A percentile compares a stretch with the other conserved stretches of the same genome.
phyloP scores from a whole-genome alignment of 2,797 vertebrate species.

The Tamandua tetradactyla region DNA sequence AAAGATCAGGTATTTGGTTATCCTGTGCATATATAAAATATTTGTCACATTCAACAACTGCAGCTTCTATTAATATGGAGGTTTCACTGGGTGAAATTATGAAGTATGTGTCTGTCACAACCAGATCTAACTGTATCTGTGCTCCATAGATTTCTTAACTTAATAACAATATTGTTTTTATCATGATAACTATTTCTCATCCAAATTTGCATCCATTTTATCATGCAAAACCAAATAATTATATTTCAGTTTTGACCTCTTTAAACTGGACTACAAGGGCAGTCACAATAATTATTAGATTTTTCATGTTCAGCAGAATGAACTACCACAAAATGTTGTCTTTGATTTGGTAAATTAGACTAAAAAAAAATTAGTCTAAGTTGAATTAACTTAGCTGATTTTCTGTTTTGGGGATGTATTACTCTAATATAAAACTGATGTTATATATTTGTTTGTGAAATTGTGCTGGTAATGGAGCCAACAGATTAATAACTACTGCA shows the following conservation, averaged over 20 bases:
- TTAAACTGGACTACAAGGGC: background rate
- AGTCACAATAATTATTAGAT: background rate
- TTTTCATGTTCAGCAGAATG: background rate
- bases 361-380: background rate
- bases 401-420: background rate
- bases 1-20: background rate
- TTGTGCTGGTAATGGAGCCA: background rate
- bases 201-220: background rate
- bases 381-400: conserved; percentile 7
- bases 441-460: background rate
- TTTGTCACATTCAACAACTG: background rate
- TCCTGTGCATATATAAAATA: too few relatives aligned
- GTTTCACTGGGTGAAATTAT: background rate
- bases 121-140: background rate
- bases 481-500: background rate
- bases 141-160: background rate
- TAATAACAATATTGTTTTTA: background rate
- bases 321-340: background rate
- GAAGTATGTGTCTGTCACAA: background rate
- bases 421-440: background rate
- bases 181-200: background rate
- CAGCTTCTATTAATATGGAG: background rate
- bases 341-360: background rate
- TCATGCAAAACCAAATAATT: background rate
- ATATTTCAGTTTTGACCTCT: background rate